These are phyloP conservation scores for Hydrolagus affinis DNA, from an alignment of 2,113 vertebrate genomes.

Conservation along the genomic window DNA sequence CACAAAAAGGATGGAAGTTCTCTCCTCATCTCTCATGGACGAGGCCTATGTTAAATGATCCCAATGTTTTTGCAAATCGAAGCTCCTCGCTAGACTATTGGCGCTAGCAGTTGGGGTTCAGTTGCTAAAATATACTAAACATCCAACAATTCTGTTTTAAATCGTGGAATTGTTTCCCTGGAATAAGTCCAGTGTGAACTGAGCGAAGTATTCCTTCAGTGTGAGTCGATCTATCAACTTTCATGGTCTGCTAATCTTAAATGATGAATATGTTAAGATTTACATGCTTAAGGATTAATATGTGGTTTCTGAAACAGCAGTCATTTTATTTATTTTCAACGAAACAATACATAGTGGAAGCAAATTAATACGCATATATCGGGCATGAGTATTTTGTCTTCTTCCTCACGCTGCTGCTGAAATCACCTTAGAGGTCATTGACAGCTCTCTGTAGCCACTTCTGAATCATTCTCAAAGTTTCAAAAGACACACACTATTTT, in stretches of 20 bases:
- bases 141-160: conserved; percentile 25
- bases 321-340: background rate
- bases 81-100: background rate
- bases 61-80: background rate
- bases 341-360: no score
- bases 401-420: no score
- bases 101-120: background rate
- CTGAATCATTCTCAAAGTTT: no score
- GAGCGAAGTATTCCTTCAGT: background rate
- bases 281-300: background rate
- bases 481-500: no score
- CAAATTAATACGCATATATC: no score
- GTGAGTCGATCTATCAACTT: background rate
- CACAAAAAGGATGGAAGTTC: background rate
- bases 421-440: no score
- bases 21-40: background rate
- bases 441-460: no score
- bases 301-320: background rate
- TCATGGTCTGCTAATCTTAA: background rate
- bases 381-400: no score
- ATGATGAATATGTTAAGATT: background rate
- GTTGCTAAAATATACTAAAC: conserved; percentile 7
- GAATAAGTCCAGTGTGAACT: background rate
- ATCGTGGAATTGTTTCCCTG: background rate
- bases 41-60: background rate